Conservation (phyloP, 2,888 invertebrate species). For the Drosophila helvetica region DNA sequence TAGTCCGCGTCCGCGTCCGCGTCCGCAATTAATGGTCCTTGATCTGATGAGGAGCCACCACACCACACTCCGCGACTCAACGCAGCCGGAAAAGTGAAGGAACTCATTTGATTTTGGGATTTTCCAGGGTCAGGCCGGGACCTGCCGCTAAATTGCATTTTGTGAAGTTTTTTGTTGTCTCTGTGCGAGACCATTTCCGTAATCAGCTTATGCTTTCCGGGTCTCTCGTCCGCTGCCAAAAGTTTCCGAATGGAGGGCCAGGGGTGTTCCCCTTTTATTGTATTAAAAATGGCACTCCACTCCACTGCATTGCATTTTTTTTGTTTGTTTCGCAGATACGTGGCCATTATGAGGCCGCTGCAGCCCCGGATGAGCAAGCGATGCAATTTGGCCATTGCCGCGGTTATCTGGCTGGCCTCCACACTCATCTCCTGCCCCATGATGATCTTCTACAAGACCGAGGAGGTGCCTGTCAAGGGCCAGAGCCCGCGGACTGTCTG, state of each 20-base stretch:
- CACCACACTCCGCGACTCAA: too few species aligned
- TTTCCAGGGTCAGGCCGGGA: background rate
- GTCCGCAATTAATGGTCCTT: background rate
- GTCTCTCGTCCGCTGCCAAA: background rate
- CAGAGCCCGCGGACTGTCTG: constrained; percentile 89
- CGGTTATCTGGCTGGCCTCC: constrained; percentile 92
- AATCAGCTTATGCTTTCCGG: constrained; percentile 27
- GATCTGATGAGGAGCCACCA: background rate
- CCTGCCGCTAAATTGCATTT: constrained; percentile 26
- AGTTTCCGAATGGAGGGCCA: background rate
- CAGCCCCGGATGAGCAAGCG: constrained; percentile 94
- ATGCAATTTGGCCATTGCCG: constrained; percentile 92
- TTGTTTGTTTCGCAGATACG: constrained; percentile 88
- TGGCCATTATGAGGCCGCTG: constrained; percentile 97
- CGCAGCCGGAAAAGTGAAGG: constrained; percentile 9
- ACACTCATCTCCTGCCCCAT: constrained; percentile 92
- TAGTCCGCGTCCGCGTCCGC: background rate
- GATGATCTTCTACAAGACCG: constrained; percentile 92
- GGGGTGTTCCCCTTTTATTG: constrained; percentile 4
- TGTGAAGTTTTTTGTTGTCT: background rate
- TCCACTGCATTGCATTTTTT: background rate
- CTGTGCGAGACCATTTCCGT: too few species aligned
- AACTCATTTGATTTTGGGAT: constrained; percentile 45
- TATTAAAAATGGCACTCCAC: constrained; percentile 30
- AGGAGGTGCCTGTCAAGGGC: constrained; percentile 85